Evolutionary conservation across 2,113 vertebrate species (phyloP), one percentile per base, ranked within the genome.

Genomic region (Tragelaphus imberbis): DNA sequence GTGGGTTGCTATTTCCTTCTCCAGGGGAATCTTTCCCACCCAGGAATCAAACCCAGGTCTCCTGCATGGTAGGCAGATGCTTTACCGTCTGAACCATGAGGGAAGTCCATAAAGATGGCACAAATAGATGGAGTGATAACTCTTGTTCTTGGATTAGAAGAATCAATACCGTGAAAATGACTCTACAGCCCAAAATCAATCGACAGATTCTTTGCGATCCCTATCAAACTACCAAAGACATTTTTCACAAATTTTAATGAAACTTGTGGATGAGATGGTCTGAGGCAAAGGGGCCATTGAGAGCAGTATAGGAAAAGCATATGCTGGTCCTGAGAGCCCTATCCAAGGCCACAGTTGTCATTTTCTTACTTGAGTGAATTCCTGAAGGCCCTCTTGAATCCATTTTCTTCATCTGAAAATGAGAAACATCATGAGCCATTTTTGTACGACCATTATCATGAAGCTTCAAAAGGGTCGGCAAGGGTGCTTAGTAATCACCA

Each of bases 211-310:
- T 77, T 77, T 44, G 71, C 23, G 25, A 44, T 7, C 71, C 23
- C 71, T 77, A 44, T 44, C 40, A 77, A 77, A 77, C 71, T 27
- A 77, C 40, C 71, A 77, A 15, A 44, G 71, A 27, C 12, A 77
- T 44, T 44, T 75, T 77, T 44, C 71, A 77, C 71, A 95, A 44
- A 85, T 61, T 89, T 89, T 81, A 65, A 27, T 56, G 56, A 89
- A 1, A 55, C n/a, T 33, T 7, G 8, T 28, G 30, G 23, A 80
- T 80, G 55, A 53, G 61, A 49, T 12, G 10, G 14, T 88, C 11
- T 68, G 27, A 8, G 19, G 5, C 10, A 82, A n/a, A 80, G 15
- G 8, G 9, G 23, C 5, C 6, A 63, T n/a, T 82, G 44, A 21
- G 90, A 47, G 14, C 14, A 7, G 44, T 59, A 53, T 25, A 93